A percentile compares a stretch with the other conserved stretches of the same genome.
phyloP scores from a whole-genome alignment of 1,140 invertebrate genomes.

The Lasioglossum baleicum region DNA sequence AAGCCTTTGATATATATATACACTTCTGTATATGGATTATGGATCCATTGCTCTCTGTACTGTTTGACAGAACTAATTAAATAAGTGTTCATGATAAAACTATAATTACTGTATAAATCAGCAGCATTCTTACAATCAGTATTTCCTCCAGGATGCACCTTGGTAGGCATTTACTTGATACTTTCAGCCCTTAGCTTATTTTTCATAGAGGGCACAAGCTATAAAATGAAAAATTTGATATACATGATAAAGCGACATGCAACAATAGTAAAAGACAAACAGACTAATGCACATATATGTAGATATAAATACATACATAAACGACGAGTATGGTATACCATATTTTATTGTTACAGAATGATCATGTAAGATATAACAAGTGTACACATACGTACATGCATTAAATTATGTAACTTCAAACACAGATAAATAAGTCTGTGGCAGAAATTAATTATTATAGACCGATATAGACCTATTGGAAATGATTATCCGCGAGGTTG shows the following conservation, averaged over 20 bases:
- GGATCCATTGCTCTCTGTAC: not conserved
- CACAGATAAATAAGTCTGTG: too few relatives aligned
- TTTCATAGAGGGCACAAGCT: conserved; percentile 6
- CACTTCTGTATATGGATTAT: not conserved
- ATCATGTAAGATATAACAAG: too few relatives aligned
- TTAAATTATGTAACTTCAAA: too few relatives aligned
- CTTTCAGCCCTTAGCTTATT: not conserved
- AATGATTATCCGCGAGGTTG: too few relatives aligned
- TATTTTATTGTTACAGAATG: not conserved
- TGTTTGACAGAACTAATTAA: not conserved
- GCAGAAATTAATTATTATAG: too few relatives aligned
- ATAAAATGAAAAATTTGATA: not conserved
- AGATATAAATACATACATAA: not conserved
- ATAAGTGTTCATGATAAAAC: not conserved
- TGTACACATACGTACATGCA: too few relatives aligned
- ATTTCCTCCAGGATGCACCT: not conserved
- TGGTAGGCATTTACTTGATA: not conserved
- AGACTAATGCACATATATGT: not conserved
- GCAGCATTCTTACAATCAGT: not conserved
- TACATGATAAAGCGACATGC: too few relatives aligned
- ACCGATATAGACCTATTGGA: too few relatives aligned
- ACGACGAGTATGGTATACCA: not conserved
- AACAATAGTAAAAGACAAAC: not conserved
- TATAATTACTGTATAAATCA: not conserved
- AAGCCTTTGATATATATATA: not conserved